These are phyloP conservation scores for Apteryx mantelli DNA, from an alignment of 2,113 vertebrate species.

Conservation along the genomic window DNA sequence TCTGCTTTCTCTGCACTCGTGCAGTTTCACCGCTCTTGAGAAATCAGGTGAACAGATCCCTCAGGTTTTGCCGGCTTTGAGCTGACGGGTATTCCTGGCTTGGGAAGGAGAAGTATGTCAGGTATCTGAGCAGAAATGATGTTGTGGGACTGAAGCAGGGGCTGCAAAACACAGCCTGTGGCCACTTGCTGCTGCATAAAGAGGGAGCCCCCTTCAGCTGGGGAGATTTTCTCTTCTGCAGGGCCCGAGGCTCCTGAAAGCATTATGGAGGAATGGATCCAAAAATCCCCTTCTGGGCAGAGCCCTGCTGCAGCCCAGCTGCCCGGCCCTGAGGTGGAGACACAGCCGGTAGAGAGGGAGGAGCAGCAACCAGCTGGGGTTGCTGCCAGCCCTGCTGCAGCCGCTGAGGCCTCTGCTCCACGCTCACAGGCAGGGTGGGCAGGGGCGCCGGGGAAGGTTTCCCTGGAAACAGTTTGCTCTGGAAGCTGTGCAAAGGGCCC, in stretches of 20 bases:
- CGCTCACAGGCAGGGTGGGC: background rate
- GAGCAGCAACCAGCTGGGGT: background rate
- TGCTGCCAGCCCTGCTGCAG: no score
- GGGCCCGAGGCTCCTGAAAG: background rate
- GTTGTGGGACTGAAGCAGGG: background rate
- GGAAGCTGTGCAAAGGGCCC: background rate
- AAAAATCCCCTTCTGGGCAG: background rate
- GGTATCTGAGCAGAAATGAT: background rate
- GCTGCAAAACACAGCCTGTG: fast-evolving
- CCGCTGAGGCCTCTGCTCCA: background rate
- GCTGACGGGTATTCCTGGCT: background rate
- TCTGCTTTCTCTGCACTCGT: background rate
- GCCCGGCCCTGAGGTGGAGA: background rate
- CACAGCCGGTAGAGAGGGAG: background rate
- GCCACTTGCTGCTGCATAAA: background rate
- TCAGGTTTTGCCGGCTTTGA: background rate
- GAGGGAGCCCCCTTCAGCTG: background rate
- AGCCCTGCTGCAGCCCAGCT: background rate
- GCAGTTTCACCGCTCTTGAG: background rate
- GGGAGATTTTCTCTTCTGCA: background rate
- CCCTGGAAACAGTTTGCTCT: background rate
- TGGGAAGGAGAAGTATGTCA: background rate
- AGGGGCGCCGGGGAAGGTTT: no score
- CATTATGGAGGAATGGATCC: background rate
- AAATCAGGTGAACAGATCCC: background rate